Percentiles rank a stretch among this genome's conserved stretches.
Conservation (phyloP, 2,113 vertebrate species). For the Dendrocopos noguchii region DNA sequence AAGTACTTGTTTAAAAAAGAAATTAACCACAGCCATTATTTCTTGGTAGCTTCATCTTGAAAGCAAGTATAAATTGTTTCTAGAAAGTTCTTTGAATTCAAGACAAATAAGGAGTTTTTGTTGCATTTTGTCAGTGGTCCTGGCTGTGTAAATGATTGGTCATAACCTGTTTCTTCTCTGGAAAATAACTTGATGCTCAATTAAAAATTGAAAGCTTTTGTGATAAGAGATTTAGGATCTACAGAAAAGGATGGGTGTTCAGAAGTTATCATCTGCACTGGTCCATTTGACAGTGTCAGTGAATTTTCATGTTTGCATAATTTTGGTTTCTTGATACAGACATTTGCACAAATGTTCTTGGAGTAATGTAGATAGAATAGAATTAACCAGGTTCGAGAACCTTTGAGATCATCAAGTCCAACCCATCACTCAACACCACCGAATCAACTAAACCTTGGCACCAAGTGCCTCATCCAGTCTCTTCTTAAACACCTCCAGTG, state of each 20-base stretch:
- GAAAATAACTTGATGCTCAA: neutral
- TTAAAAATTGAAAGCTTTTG: neutral
- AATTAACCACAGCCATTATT: neutral
- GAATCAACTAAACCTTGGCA: no score
- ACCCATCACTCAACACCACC: no score
- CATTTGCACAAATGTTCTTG: neutral
- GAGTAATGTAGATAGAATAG: neutral
- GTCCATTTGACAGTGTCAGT: neutral
- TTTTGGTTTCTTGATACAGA: neutral
- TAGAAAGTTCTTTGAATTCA: neutral
- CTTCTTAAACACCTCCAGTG: no score
- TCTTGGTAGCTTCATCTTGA: neutral
- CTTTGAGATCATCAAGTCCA: no score
- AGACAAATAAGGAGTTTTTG: fast-evolving
- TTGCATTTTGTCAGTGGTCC: neutral
- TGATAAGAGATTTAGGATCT: neutral
- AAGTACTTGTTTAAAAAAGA: neutral
- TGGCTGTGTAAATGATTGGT: neutral
- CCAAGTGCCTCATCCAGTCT: no score
- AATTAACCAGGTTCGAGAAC: no score
- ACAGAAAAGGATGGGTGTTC: neutral
- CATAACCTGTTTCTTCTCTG: neutral
- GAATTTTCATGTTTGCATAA: neutral
- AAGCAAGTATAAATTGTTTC: neutral
- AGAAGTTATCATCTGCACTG: neutral